Percentiles rank a stretch among this genome's conserved stretches.
phyloP scores from a whole-genome alignment of 2,888 invertebrate genomes.

The Microctonus hyperodae region DNA sequence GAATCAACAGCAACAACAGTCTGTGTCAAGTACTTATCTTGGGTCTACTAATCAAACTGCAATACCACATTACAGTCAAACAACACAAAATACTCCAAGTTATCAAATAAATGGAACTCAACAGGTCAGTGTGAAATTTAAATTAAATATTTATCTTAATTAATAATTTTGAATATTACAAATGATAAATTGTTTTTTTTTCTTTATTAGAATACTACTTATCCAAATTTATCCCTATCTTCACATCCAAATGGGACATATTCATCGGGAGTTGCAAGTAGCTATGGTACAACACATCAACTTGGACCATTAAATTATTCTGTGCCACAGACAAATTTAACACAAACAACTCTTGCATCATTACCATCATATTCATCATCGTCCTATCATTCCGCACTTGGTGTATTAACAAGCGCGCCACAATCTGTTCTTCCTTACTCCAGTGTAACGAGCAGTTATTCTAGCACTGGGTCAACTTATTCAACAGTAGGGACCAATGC shows the following conservation, averaged over 20 bases:
- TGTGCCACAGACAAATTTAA: constrained; percentile 52
- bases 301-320: constrained; percentile 56
- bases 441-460: constrained; percentile 55
- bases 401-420: constrained; percentile 54
- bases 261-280: constrained; percentile 52
- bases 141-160: constrained; percentile 9
- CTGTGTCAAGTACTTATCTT: constrained; percentile 57
- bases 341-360: constrained; percentile 55
- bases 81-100: constrained; percentile 52
- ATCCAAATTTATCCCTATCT: constrained; percentile 56
- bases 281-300: constrained; percentile 48
- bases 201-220: constrained; percentile 52
- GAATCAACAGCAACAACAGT: constrained; percentile 49
- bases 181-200: constrained; percentile 7
- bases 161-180: constrained; percentile 2
- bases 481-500: constrained; percentile 61
- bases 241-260: constrained; percentile 59
- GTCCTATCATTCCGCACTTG: constrained; percentile 56
- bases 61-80: constrained; percentile 58
- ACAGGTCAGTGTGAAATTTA: constrained; percentile 44
- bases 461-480: constrained; percentile 57
- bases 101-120: constrained; percentile 59
- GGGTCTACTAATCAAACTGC: constrained; percentile 54
- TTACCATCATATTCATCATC: constrained; percentile 56
- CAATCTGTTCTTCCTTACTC: constrained; percentile 60